Evolutionary conservation across 2,888 invertebrate genomes (phyloP), one percentile per base, ranked within the genome.

Genomic region (Alentia gelatinosa): DNA sequence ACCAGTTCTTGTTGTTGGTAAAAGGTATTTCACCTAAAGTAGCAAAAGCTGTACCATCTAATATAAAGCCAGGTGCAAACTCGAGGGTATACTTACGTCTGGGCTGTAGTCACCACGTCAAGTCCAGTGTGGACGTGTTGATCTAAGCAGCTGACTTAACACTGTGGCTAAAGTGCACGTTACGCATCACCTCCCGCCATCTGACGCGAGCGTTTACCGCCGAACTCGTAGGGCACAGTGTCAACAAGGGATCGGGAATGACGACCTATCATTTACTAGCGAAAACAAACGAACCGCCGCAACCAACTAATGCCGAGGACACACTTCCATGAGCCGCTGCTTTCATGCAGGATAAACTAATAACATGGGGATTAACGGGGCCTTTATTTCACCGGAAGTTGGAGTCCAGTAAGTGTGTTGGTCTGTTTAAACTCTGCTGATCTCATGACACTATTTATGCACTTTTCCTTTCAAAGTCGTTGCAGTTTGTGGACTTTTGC

Each of bases 331-430:
- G 12, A 56, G 56, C 56, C 56, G n/a, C n/a, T 19, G 56, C 56
- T 56, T 56, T 56, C 56, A 56, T n/a, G 19, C n/a, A n/a, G 56
- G 56, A 56, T 56, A 56, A 56, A 56, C 56, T 56, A 56, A 56
- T 56, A 56, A 56, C 56, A 56, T 56, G 19, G 56, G 56, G 56
- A 56, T 56, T 56, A 56, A n/a, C 3, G n/a, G 23, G 56, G 56
- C n/a, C 56, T 56, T 56, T 56, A 68, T 68, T 26, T 68, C 68
- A 68, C 68, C 68, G 68, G 33, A 68, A 68, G 68, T 68, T 68
- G 30, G 15, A 26, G 68, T 12, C 68, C 26, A 68, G 12, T 12
- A 30, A 30, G 12, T 19, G 68, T 68, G 33, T 68, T 68, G n/a
- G 56, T 56, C 56, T 1, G 56, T 56, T 5, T 56, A 56, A 56